Percentiles rank a stretch among this genome's conserved stretches.
phyloP scores from a whole-genome alignment of 2,888 invertebrate genomes.

The Pheosia gnoma region DNA sequence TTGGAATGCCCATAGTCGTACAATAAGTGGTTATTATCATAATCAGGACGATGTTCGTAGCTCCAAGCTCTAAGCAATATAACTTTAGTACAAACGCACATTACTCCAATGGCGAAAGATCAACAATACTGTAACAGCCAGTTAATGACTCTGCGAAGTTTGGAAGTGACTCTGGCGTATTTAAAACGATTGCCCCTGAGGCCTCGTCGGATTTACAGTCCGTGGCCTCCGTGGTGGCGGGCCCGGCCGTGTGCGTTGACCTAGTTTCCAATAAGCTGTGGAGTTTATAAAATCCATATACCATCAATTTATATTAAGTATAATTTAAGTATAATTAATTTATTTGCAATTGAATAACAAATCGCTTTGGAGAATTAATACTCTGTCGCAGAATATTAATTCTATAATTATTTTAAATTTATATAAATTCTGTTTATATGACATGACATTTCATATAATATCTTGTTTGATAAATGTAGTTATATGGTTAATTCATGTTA shows the following conservation, averaged over 20 bases:
- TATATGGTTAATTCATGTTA: too few relatives aligned
- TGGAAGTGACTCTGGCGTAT: constrained; percentile 4
- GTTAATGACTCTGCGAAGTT: constrained; percentile 6
- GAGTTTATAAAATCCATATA: neutral
- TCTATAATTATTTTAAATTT: too few relatives aligned
- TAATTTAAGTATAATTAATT: neutral
- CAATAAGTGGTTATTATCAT: too few relatives aligned
- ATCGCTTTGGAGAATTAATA: too few relatives aligned
- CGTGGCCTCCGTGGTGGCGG: neutral
- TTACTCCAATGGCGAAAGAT: neutral
- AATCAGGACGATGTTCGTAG: too few relatives aligned
- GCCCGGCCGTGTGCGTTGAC: constrained; percentile 2
- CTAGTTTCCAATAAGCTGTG: neutral
- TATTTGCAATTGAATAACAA: neutral
- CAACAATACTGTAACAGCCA: constrained; percentile 9
- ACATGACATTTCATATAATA: too few relatives aligned
- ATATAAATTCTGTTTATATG: too few relatives aligned
- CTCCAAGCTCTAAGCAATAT: neutral
- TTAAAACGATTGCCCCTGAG: constrained; percentile 6
- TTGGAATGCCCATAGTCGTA: too few relatives aligned
- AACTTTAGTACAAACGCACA: neutral
- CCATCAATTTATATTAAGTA: neutral
- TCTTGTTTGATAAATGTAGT: too few relatives aligned
- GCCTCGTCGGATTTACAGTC: constrained; percentile 3
- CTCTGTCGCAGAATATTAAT: too few relatives aligned